Evolutionary conservation across 2,888 invertebrate species (phyloP).

Genomic region (Mellilla xanthometata): DNA sequence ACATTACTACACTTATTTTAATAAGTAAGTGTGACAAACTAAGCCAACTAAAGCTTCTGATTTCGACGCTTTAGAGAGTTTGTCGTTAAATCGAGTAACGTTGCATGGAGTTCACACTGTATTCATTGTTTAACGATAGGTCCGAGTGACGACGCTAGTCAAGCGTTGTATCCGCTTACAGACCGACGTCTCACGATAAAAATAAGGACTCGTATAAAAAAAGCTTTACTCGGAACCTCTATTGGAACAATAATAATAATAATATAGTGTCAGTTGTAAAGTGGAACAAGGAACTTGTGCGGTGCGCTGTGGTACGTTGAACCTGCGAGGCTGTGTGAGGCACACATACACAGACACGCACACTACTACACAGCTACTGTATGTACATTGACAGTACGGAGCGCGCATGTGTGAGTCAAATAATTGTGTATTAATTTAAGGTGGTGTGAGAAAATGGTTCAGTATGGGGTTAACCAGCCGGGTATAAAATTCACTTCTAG

Average conservation of each 20-base stretch:
- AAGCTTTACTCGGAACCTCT: conserved; percentile 63
- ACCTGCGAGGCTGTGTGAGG: conserved; percentile 59
- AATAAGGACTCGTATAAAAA: conserved; percentile 49
- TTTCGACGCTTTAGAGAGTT: no score
- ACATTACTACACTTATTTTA: no score
- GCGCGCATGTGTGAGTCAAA: conserved; percentile 44
- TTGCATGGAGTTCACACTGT: no score
- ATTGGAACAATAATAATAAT: conserved; percentile 78
- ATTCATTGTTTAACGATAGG: conserved; percentile 1
- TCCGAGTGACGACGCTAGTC: no score
- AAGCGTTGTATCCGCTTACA: conserved; percentile 25
- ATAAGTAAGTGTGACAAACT: no score
- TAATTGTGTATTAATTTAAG: conserved; percentile 62
- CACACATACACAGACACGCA: conserved; percentile 39
- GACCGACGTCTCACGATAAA: conserved; percentile 27
- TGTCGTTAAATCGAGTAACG: no score
- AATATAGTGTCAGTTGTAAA: conserved; percentile 79
- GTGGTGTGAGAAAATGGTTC: conserved; percentile 48
- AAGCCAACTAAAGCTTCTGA: no score
- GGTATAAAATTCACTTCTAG: no score
- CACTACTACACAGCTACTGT: conserved; percentile 16
- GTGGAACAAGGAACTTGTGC: conserved; percentile 82
- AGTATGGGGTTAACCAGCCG: no score
- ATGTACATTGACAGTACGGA: neutral
- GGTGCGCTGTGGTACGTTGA: conserved; percentile 79